Evolutionary conservation across 2,113 vertebrate species (phyloP).

Genomic region (Callipepla californica): DNA sequence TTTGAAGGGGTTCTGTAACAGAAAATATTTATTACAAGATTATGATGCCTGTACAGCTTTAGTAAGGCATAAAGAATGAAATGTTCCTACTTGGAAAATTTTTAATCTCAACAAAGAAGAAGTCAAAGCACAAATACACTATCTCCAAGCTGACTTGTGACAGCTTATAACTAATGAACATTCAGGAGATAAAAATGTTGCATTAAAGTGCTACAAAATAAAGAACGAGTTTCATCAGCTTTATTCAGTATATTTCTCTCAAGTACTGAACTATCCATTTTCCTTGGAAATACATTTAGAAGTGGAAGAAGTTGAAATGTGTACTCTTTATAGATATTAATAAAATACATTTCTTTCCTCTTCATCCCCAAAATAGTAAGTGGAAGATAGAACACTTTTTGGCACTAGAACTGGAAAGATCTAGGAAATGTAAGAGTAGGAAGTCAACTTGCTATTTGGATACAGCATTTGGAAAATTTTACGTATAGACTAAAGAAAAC

Average conservation of each 20-base stretch:
- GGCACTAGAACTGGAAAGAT: neutral
- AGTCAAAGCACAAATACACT: neutral
- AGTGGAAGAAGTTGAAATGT: neutral
- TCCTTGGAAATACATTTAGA: constrained; percentile 17
- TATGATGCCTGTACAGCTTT: neutral
- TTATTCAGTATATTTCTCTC: constrained; percentile 1
- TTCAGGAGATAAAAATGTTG: neutral
- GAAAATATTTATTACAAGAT: neutral
- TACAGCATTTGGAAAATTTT: neutral
- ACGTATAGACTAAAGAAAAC: neutral
- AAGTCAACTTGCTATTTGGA: neutral
- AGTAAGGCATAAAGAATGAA: neutral
- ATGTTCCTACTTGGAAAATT: neutral
- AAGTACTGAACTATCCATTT: neutral
- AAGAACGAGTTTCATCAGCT: neutral
- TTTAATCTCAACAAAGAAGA: neutral
- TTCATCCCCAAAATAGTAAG: neutral
- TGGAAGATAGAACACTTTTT: neutral
- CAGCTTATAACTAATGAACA: neutral
- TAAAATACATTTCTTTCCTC: neutral
- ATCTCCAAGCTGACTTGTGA: neutral
- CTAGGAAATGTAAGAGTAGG: neutral
- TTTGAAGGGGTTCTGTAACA: neutral
- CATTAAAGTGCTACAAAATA: neutral
- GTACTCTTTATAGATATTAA: neutral